phyloP scores from a whole-genome alignment of 2,888 invertebrate species.

The Drosophila testacea region DNA sequence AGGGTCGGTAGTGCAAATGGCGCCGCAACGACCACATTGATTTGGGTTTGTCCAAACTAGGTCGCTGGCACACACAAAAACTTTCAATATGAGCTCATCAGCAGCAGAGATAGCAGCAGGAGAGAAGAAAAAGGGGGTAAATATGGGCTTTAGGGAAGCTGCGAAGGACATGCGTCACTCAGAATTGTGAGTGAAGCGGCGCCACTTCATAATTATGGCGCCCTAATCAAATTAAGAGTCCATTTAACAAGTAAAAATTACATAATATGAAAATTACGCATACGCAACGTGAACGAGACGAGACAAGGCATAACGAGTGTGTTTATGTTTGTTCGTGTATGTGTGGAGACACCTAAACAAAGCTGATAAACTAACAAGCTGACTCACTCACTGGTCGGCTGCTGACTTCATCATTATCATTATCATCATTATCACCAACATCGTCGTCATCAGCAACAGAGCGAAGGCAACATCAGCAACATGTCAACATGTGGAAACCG shows the following conservation, averaged over 20 bases:
- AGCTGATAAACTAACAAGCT: conserved; percentile 64
- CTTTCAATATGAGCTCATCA: conserved; percentile 80
- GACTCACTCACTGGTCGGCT: conserved; percentile 49
- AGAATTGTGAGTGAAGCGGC: conserved; percentile 35
- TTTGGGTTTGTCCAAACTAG: conserved; percentile 79
- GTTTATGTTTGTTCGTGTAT: not conserved
- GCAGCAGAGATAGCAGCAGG: conserved; percentile 40
- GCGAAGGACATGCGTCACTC: conserved; percentile 64
- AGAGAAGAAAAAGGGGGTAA: conserved; percentile 27
- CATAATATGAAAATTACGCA: conserved; percentile 81
- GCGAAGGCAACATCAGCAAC: conserved; percentile 51
- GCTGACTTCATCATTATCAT: conserved; percentile 63
- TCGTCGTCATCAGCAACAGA: conserved; percentile 20
- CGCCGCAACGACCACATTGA: conserved; percentile 81
- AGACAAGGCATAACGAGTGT: conserved; percentile 14
- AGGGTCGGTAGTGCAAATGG: conserved; percentile 71
- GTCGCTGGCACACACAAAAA: conserved; percentile 71
- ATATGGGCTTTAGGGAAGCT: conserved; percentile 56
- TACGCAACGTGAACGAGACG: conserved; percentile 60
- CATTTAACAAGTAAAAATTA: conserved; percentile 77
- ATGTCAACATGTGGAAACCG: conserved; percentile 79
- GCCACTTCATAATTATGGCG: conserved; percentile 70
- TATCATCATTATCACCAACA: conserved; percentile 25
- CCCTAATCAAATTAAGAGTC: conserved; percentile 76
- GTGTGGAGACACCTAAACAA: conserved; percentile 52